Percentiles rank a stretch among this genome's conserved stretches.
Conservation (phyloP, 2,797 vertebrate genomes). For the Glyptemys insculpta region DNA sequence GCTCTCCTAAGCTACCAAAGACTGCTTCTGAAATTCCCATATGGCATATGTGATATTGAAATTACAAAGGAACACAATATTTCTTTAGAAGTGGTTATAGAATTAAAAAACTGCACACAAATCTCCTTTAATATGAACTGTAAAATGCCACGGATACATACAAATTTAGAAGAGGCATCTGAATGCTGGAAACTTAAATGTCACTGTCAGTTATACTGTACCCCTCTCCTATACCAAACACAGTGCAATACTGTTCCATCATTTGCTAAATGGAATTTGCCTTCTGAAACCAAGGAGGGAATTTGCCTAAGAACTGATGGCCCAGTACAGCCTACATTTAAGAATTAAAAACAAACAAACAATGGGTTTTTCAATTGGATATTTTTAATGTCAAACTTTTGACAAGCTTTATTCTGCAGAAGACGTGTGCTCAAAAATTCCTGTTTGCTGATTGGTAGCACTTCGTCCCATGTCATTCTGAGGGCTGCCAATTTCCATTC, state of each 20-base stretch:
- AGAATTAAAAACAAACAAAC: not conserved
- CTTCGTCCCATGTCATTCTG: not conserved
- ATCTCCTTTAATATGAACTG: not conserved
- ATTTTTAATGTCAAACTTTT: not conserved
- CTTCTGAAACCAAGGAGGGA: not conserved
- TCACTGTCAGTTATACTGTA: not conserved
- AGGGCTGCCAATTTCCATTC: not conserved
- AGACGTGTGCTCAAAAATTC: not conserved
- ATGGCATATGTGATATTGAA: not conserved
- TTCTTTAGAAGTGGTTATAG: not conserved
- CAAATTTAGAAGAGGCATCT: not conserved
- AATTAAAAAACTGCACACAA: not conserved
- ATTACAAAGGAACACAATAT: not conserved
- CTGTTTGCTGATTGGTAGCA: not conserved
- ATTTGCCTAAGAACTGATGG: not conserved
- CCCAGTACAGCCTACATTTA: not conserved
- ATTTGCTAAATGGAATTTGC: not conserved
- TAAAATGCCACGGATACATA: not conserved
- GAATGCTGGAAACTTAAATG: not conserved
- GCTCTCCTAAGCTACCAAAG: not conserved
- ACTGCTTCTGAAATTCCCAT: not conserved
- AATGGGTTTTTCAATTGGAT: not conserved
- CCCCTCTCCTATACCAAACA: fast-evolving
- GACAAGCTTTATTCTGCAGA: not conserved
- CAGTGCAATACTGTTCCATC: not conserved